Conservation (phyloP, 2,888 invertebrate genomes). For the Xanthia icteritia region DNA sequence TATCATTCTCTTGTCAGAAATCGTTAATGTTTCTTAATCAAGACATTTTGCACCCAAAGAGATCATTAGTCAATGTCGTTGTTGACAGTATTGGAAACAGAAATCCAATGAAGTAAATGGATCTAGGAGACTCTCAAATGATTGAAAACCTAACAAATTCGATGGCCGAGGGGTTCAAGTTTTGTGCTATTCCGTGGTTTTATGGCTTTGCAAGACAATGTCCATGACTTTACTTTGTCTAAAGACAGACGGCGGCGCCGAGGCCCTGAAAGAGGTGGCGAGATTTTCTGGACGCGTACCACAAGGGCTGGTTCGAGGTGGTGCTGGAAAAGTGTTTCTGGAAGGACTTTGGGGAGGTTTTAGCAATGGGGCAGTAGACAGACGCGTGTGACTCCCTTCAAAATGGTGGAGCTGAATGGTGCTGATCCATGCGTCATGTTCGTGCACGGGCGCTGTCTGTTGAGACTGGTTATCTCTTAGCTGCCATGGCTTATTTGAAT, state of each 20-base stretch:
- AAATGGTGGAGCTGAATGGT: no score
- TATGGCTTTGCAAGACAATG: neutral
- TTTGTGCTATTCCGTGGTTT: neutral
- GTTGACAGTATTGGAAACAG: conserved; percentile 39
- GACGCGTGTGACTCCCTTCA: no score
- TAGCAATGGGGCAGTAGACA: no score
- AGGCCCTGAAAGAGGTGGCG: neutral
- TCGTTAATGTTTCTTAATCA: conserved; percentile 45
- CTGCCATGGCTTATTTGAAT: no score
- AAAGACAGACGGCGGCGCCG: neutral
- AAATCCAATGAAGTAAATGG: conserved; percentile 9
- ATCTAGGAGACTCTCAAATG: neutral
- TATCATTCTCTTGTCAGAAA: conserved; percentile 29
- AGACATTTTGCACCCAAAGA: conserved; percentile 35
- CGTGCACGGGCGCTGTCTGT: no score
- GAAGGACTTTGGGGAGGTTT: neutral
- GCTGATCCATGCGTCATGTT: no score
- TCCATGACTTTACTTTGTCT: neutral
- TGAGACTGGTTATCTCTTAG: no score
- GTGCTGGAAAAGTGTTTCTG: neutral
- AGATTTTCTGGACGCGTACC: neutral
- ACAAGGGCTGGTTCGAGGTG: neutral
- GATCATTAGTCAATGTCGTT: conserved; percentile 53
- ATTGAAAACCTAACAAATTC: neutral
- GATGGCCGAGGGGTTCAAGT: neutral